Evolutionary conservation across 1,140 invertebrate genomes (phyloP), one percentile per base, ranked within the genome.

Genomic region (Belonocnema kinseyi): DNA sequence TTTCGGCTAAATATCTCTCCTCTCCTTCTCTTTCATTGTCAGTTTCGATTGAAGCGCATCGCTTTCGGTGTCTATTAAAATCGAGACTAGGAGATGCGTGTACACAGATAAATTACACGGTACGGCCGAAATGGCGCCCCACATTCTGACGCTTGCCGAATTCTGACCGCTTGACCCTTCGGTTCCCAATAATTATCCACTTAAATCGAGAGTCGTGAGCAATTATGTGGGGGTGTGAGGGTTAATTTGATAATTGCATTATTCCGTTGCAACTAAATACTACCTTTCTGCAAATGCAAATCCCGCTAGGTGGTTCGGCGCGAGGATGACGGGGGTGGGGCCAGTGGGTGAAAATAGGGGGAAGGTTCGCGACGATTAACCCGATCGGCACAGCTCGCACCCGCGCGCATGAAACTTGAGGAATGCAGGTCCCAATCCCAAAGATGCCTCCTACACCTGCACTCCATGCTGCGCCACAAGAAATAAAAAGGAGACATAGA

Each of bases 211-310:
- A 83, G 85, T 83, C 82, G 73, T 80, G 77, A 81, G 77, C 80
- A 83, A 86, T 86, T 86, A 83, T 80, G 85, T 80, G 84, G 81
- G 87, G 82, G 86, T 88, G 85, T 85, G 82, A 86, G 85, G 80
- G 85, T 88, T 86, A 88, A 88, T 88, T 87, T 86, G 87, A 88
- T 88, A 88, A 88, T 88, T 88, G 86, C 85, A 77, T 88, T 86
- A 88, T 85, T 87, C 84, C 82, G 85, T 82, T 78, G 73, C 79
- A 73, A 87, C 81, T 88, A 88, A 88, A 86, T 88, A 84, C 86
- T 79, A 88, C 86, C 87, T 88, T 86, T 88, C 87, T 70, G 50
- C 80, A 50, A 85, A 86, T 86, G 85, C 85, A 85, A 82, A 86
- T 85, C 80, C 76, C 82, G 72, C 73, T 66, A 40, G 26, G 26